Evolutionary conservation across 1,140 invertebrate genomes (phyloP), one percentile per base, ranked within the genome.

Genomic region (Oscheius sp.): DNA sequence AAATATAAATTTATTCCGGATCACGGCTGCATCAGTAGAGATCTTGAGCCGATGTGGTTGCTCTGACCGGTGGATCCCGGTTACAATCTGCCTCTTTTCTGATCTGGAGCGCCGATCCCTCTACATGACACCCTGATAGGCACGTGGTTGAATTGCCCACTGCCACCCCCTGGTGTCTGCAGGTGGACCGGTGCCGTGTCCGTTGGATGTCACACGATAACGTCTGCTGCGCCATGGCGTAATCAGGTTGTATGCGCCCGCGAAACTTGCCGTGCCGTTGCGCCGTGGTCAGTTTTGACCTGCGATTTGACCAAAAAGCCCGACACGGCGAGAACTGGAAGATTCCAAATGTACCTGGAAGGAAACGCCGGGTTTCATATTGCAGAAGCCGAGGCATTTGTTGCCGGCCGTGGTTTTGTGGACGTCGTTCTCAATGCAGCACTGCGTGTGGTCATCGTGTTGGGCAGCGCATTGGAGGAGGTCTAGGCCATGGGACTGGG

Each of bases 311-410:
- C 23, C 4, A 63, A 59, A 23, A 63, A 36, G n/a, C n/a, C n/a
- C n/a, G n/a, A n/a, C n/a, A n/a, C n/a, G n/a, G n/a, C n/a, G n/a
- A n/a, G n/a, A n/a, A n/a, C n/a, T 45, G 65, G n/a, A n/a, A n/a
- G n/a, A n/a, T n/a, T n/a, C n/a, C n/a, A n/a, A n/a, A 31, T 67
- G 62, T 35, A 80, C 80, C 68, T 82, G 78, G 77, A 81, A 81
- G 26, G 79, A 55, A 4, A 80, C 55, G 46, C 76, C 79, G 13
- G 80, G 80, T 26, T 68, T 78, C 79, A 82, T 74, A n/a, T 76
- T 77, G 61, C 81, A 82, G 74, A 82, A 82, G 23, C 78, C 79
- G 28, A 83, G 79, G 55, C 80, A 82, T 69, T 83, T 77, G 15
- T 77, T 64, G 28, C 74, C 74, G 4, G 78, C 78, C 1, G 77